These are phyloP conservation scores for Tenrec ecaudatus DNA, from an alignment of 2,113 vertebrate species.

Conservation along the genomic window DNA sequence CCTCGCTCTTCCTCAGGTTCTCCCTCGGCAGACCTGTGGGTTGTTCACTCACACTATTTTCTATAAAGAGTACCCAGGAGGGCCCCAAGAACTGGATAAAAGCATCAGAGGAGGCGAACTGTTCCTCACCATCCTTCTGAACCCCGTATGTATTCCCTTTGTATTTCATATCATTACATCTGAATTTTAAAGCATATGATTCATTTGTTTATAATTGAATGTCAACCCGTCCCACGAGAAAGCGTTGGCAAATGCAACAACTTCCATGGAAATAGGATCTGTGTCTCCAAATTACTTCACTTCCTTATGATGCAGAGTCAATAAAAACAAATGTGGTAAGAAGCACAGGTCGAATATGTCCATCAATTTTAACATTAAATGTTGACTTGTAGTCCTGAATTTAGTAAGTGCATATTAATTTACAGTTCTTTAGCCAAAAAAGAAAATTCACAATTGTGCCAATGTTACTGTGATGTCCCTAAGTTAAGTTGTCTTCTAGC, in stretches of 20 bases:
- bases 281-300: background rate
- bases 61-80: constrained; percentile 98
- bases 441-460: background rate
- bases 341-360: background rate
- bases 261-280: background rate
- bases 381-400: background rate
- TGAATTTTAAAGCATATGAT: background rate
- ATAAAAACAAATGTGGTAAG: background rate
- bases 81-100: constrained; percentile 97
- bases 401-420: background rate
- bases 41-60: constrained; percentile 99
- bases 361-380: background rate
- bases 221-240: background rate
- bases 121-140: constrained; percentile 96
- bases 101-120: constrained; percentile 98
- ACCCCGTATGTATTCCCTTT: constrained; percentile 91
- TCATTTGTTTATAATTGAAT: background rate
- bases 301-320: background rate
- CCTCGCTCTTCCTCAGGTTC: constrained; percentile 89
- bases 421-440: background rate
- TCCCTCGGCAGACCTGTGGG: constrained; percentile 98
- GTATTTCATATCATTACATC: background rate
- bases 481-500: background rate
- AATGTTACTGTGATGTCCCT: background rate
- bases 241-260: background rate